Percentiles rank a stretch among this genome's conserved stretches.
Conservation (phyloP, 2,113 vertebrate genomes). For the Neodontobutis hainanensis region DNA sequence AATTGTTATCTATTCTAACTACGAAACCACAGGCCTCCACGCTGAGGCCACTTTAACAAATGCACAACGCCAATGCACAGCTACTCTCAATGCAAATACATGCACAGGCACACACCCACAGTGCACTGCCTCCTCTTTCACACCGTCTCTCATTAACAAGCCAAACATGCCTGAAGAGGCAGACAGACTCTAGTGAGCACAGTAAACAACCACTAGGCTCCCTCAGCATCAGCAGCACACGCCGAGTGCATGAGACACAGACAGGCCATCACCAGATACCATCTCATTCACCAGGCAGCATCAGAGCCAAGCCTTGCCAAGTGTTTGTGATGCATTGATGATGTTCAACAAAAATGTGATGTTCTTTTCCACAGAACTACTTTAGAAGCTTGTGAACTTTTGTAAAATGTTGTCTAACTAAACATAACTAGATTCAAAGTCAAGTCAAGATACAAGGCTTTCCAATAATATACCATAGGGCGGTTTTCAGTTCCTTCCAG, state of each 20-base stretch:
- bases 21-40: not conserved
- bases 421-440: too few species aligned
- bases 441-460: too few species aligned
- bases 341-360: too few species aligned
- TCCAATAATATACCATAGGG: too few species aligned
- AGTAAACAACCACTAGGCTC: constrained; percentile 73
- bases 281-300: constrained; percentile 12
- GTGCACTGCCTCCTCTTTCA: constrained; percentile 56
- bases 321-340: too few species aligned
- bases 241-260: constrained; percentile 28
- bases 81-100: constrained; percentile 69
- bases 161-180: constrained; percentile 78
- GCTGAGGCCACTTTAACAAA: constrained; percentile 30
- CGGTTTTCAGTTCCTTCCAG: too few species aligned
- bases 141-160: constrained; percentile 76
- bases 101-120: constrained; percentile 58
- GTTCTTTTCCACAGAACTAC: too few species aligned
- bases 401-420: too few species aligned
- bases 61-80: constrained; percentile 14
- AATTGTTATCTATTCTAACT: constrained; percentile 6
- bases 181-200: constrained; percentile 76
- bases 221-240: constrained; percentile 53
- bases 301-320: not conserved
- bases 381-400: too few species aligned
- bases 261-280: constrained; percentile 34